These are phyloP conservation scores for Pheosia tremula DNA, from an alignment of 2,888 invertebrate genomes.

Conservation along the genomic window DNA sequence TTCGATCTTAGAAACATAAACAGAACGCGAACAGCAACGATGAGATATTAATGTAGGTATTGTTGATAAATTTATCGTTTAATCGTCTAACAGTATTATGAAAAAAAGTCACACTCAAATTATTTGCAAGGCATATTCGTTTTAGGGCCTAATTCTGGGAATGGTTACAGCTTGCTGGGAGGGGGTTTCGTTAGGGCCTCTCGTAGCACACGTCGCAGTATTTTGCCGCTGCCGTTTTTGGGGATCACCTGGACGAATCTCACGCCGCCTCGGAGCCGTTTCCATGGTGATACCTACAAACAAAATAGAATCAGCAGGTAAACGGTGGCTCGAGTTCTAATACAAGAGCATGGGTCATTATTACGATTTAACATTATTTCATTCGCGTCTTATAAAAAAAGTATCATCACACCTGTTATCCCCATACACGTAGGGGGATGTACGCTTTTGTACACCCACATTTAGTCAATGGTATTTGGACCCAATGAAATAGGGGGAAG, in stretches of 20 bases:
- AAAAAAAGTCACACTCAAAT: not conserved
- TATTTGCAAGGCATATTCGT: not conserved
- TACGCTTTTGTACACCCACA: too few relatives aligned
- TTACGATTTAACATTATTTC: too few relatives aligned
- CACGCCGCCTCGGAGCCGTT: constrained; percentile 89
- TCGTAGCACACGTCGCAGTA: constrained; percentile 85
- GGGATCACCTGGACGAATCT: constrained; percentile 89
- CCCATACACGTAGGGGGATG: too few relatives aligned
- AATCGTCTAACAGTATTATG: not conserved
- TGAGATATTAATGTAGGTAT: too few relatives aligned
- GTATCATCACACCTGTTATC: too few relatives aligned
- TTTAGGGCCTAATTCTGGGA: not conserved
- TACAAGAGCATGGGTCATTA: too few relatives aligned
- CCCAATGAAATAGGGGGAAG: too few relatives aligned
- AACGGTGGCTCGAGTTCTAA: too few relatives aligned
- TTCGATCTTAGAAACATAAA: not conserved
- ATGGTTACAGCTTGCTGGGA: constrained; percentile 29
- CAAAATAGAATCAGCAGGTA: constrained; percentile 14
- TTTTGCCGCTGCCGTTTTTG: constrained; percentile 90
- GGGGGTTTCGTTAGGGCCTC: constrained; percentile 44
- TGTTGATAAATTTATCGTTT: too few relatives aligned
- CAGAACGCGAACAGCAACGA: too few relatives aligned
- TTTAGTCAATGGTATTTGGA: too few relatives aligned
- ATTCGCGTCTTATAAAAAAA: too few relatives aligned
- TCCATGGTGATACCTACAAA: constrained; percentile 85